Base-by-base conservation (phyloP, 2,113 vertebrate genomes). In the Aldabrachelys gigantea region DNA sequence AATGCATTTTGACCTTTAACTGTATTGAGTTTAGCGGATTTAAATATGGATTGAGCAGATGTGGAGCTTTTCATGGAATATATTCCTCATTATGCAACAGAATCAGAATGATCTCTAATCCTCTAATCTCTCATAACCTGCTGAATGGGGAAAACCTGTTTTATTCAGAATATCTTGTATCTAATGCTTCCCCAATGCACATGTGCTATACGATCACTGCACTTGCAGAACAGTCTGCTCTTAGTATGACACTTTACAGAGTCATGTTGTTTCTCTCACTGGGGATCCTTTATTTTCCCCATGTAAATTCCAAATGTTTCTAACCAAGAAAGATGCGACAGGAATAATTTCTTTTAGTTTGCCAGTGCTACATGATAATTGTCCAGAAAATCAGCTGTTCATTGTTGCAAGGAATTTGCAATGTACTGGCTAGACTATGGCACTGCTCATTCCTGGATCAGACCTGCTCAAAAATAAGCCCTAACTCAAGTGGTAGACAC, bases 201-300 rank as follows among this genome's bases (percentile, higher is more conserved):
- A 0, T 21, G 2, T 0, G 0, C 19, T 16, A 12, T 47, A 89
- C 54, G 22, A 54, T 83, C 31, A 16, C 4, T 0, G 0, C 4
- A 47, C 6, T 62, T 31, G 57, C 0, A 1, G 27, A 81, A 44
- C 25, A 53, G 50, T 90, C 72, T 87, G 52, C 14, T 29, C 6
- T 8, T 2, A 7, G 29, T 8, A 1, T 0, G 8, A 81, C 79
- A 44, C 38, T 38, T 5, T 24, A 41, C 16, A 10, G 54, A 57
- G 14, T 57, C 1, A 0, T 25, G 2, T 1, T 47, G 17, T 25
- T 72, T 75, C 8, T n/a, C 49, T 8, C 1, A 49, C 24, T 62
- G 59, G 59, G 29, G 59, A 62, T 62, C 25, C 11, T 25, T 4
- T 3, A 62, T 62, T 57, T 59, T 59, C 25, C 19, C 13, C 59